Evolutionary conservation across 2,888 invertebrate species (phyloP).

Genomic region (Mechanitis mazaeus): DNA sequence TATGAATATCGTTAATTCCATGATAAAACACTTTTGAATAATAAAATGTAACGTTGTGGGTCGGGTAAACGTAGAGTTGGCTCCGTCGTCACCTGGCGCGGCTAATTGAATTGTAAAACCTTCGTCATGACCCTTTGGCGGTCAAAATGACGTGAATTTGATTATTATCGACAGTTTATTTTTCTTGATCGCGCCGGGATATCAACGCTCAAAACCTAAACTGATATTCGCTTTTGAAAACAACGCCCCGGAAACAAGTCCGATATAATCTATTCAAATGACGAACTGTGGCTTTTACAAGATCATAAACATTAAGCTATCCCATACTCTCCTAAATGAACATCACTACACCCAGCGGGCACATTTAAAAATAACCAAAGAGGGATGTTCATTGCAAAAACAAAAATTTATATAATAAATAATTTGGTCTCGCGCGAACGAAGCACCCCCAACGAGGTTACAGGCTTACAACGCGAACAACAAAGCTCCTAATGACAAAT

Average conservation of each 20-base stretch:
- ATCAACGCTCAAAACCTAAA: slow-evolving; percentile 35
- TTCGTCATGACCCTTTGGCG: slow-evolving; percentile 68
- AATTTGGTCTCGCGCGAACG: slow-evolving; percentile 53
- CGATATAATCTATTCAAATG: slow-evolving; percentile 21
- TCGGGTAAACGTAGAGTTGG: slow-evolving; percentile 48
- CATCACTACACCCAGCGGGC: slow-evolving; percentile 49
- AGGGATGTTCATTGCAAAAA: slow-evolving; percentile 49
- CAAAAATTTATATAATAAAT: slow-evolving; percentile 61
- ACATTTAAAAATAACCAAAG: slow-evolving; percentile 54
- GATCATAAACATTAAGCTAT: slow-evolving; percentile 34
- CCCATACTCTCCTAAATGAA: slow-evolving; percentile 30
- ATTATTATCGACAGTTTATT: slow-evolving; percentile 64
- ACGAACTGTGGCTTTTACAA: slow-evolving; percentile 34
- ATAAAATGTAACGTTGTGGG: slow-evolving; percentile 48
- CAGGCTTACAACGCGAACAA: slow-evolving; percentile 48
- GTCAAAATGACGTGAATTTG: slow-evolving; percentile 64
- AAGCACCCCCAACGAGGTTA: slow-evolving; percentile 45
- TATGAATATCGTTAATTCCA: slow-evolving; percentile 51
- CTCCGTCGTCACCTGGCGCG: slow-evolving; percentile 62
- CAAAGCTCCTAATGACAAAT: slow-evolving; percentile 70
- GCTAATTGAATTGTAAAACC: slow-evolving; percentile 75
- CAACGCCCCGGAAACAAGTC: slow-evolving; percentile 5
- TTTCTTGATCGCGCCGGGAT: slow-evolving; percentile 55
- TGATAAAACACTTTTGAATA: slow-evolving; percentile 56
- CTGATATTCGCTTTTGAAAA: slow-evolving; percentile 25